Conservation (phyloP, 2,113 vertebrate genomes). For the Chascanopsetta lugubris region DNA sequence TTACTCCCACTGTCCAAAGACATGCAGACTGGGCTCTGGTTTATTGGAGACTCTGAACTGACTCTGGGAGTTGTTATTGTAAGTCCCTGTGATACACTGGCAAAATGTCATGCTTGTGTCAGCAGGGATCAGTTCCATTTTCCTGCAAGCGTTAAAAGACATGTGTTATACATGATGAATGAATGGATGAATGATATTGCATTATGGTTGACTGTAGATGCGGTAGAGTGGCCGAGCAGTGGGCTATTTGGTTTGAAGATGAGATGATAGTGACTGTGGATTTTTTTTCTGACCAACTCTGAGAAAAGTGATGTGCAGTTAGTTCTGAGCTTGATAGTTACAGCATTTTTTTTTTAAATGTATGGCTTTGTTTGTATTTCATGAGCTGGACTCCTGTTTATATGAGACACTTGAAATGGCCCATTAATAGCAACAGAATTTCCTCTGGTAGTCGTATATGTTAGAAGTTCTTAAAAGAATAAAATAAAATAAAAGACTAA, state of each 20-base stretch:
- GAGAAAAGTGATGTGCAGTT: neutral
- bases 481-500: neutral
- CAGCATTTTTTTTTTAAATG: neutral
- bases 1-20: neutral
- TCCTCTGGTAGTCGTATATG: neutral
- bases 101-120: no score
- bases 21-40: no score
- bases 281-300: neutral
- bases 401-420: neutral
- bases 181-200: neutral
- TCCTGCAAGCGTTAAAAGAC: no score
- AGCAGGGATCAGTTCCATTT: no score
- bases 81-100: no score
- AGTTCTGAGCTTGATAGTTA: neutral
- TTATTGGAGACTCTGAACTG: no score
- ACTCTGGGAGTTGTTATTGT: no score
- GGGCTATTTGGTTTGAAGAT: no score
- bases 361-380: neutral
- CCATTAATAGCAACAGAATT: conserved; percentile 17
- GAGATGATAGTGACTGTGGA: neutral
- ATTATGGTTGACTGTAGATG: neutral
- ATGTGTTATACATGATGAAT: neutral
- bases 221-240: neutral
- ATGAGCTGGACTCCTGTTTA: neutral
- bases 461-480: neutral